phyloP scores from a whole-genome alignment of 2,113 vertebrate species.

The Eclectus roratus region DNA sequence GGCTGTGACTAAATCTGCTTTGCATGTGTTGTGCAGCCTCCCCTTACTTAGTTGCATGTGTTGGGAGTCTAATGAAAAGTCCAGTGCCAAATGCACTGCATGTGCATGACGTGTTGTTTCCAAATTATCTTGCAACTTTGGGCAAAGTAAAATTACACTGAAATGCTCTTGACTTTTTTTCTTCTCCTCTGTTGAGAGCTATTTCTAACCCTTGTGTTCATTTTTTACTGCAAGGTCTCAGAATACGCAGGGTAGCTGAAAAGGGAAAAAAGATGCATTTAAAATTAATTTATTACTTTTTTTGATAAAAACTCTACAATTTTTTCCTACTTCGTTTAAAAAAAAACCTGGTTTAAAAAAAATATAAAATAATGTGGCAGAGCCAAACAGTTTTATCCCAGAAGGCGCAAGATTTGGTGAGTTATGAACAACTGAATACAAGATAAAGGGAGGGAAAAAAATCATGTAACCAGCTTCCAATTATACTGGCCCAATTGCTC shows the following conservation, averaged over 20 bases:
- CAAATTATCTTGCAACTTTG: neutral
- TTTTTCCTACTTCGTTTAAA: neutral
- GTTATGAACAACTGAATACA: neutral
- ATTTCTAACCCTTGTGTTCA: neutral
- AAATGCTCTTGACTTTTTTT: neutral
- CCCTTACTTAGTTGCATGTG: neutral
- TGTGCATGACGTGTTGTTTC: neutral
- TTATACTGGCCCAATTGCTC: neutral
- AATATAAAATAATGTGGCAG: neutral
- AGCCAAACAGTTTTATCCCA: neutral
- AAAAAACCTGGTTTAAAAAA: neutral
- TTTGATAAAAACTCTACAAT: rapidly evolving
- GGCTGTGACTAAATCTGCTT: neutral
- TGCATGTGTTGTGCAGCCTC: neutral
- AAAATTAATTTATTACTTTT: rapidly evolving
- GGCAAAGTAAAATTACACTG: neutral
- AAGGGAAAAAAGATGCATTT: neutral
- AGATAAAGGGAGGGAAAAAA: neutral
- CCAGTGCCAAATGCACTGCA: neutral
- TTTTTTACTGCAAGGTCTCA: neutral
- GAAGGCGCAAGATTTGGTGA: neutral
- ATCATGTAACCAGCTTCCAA: neutral
- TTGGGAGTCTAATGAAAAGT: neutral
- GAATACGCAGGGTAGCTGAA: neutral
- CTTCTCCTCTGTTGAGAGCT: neutral